Base-by-base conservation (phyloP, 2,797 vertebrate genomes). In the Muscicapa comitata region DNA sequence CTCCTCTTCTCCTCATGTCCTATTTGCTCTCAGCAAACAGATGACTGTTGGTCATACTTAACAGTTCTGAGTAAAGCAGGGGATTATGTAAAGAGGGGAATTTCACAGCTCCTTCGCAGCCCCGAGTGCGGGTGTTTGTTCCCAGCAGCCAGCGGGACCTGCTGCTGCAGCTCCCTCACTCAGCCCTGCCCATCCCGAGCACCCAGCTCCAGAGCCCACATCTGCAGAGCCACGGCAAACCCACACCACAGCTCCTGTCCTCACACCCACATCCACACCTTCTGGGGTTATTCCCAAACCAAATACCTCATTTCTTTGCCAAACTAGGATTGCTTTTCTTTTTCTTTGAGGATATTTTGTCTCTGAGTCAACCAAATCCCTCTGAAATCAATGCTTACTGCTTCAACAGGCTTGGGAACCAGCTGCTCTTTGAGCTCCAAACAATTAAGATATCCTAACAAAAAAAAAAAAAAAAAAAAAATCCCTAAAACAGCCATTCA, bases 31-130 rank as follows among this genome's bases (percentile, higher is more conserved):
- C 3, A 0, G 85, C 95, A 91, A 94, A 65, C 90, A 91, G 82
- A 94, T 94, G 94, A 96, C 93, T 94, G 61, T 88, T 94, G 94
- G 94, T 91, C 95, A 95, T 93, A 86, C 94, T 91, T 94, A 82
- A 88, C 91, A 88, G 91, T 50, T 94, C 70, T 3, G 2, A 74
- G 78, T 53, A 93, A 93, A 93, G 35, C 31, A 31, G 93, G 85
- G 78, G 57, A 75, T 95, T 91, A 93, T 63, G 88, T 90, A 94
- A 96, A 95, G 82, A 57, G 12, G 82, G 87, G 87, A 86, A 90
- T 94, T 94, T 96, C 90, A 91, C 90, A 96, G 79, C 84, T 94
- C 73, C 61, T 19, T 73, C 9, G 19, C 84, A 84, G 84, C 37
- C 25, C 2, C 11, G 25, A 16, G 86, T 2, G n/a, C 0, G 42